A percentile compares a stretch with the other conserved stretches of the same genome.
Evolutionary conservation across 1,140 invertebrate species (phyloP).

Genomic region (Cylas formicarius): DNA sequence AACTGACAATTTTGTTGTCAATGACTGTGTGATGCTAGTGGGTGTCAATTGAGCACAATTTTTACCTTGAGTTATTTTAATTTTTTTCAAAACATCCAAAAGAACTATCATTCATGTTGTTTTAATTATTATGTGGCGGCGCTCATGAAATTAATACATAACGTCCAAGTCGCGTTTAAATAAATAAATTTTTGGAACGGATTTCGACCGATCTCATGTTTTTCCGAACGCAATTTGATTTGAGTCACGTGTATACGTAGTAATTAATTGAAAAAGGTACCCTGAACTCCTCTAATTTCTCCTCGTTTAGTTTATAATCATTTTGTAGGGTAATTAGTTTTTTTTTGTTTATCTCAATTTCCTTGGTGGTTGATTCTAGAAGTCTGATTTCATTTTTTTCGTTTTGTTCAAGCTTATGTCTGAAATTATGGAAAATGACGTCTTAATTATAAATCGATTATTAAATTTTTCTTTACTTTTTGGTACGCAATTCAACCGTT

Average conservation of each 20-base stretch:
- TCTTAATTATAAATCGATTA: conserved; percentile 10
- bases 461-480: conserved; percentile 37
- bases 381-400: conserved; percentile 41
- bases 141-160: too few species aligned
- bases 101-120: too few species aligned
- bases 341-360: conserved; percentile 39
- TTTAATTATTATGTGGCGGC: too few species aligned
- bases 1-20: too few species aligned
- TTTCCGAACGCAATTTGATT: too few species aligned
- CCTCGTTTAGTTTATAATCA: conserved; percentile 29
- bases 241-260: neutral
- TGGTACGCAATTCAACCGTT: conserved; percentile 53
- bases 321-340: conserved; percentile 36
- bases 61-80: too few species aligned
- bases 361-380: conserved; percentile 43
- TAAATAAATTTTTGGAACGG: too few species aligned
- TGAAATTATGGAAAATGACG: conserved; percentile 14
- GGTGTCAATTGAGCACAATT: too few species aligned
- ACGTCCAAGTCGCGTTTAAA: too few species aligned
- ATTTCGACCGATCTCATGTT: too few species aligned
- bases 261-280: conserved; percentile 27
- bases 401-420: conserved; percentile 44
- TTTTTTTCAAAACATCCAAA: too few species aligned
- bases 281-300: conserved; percentile 41
- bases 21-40: too few species aligned